Evolutionary conservation across 2,888 invertebrate genomes (phyloP).

Genomic region (Halictus quadricinctus): DNA sequence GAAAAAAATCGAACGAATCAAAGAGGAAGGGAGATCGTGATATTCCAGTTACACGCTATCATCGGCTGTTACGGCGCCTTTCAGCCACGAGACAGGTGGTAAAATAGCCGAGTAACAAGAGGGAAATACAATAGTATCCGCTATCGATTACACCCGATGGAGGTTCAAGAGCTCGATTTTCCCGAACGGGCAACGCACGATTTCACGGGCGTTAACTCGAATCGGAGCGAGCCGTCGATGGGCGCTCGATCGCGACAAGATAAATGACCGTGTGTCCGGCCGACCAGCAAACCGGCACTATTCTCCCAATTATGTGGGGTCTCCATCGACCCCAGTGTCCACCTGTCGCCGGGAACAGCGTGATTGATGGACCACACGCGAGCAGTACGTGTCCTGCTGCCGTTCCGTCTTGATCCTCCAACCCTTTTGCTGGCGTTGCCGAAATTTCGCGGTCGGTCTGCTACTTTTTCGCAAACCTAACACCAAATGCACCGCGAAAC

Average conservation of each 20-base stretch:
- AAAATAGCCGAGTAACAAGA: slow-evolving; percentile 56
- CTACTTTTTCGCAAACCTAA: background rate
- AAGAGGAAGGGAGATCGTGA: slow-evolving; percentile 6
- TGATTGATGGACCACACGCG: slow-evolving; percentile 76
- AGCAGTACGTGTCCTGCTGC: slow-evolving; percentile 61
- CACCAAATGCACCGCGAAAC: background rate
- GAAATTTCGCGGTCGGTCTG: slow-evolving; percentile 23
- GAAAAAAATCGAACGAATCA: background rate
- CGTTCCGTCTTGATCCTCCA: slow-evolving; percentile 36
- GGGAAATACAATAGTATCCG: slow-evolving; percentile 56
- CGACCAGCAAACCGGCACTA: slow-evolving; percentile 76
- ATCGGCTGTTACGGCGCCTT: slow-evolving; percentile 36
- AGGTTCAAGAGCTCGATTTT: slow-evolving; percentile 64
- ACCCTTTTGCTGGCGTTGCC: background rate
- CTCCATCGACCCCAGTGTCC: slow-evolving; percentile 73
- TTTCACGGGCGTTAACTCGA: slow-evolving; percentile 75
- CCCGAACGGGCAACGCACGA: slow-evolving; percentile 72
- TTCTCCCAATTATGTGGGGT: slow-evolving; percentile 76
- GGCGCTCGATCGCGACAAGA: slow-evolving; percentile 75
- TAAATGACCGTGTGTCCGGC: slow-evolving; percentile 76
- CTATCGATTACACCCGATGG: slow-evolving; percentile 59
- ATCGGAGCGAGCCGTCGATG: slow-evolving; percentile 72
- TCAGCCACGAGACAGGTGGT: slow-evolving; percentile 53
- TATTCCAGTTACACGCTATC: slow-evolving; percentile 35
- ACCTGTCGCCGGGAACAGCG: slow-evolving; percentile 75